phyloP scores from a whole-genome alignment of 2,888 invertebrate genomes.

The Orthosia gracilis region DNA sequence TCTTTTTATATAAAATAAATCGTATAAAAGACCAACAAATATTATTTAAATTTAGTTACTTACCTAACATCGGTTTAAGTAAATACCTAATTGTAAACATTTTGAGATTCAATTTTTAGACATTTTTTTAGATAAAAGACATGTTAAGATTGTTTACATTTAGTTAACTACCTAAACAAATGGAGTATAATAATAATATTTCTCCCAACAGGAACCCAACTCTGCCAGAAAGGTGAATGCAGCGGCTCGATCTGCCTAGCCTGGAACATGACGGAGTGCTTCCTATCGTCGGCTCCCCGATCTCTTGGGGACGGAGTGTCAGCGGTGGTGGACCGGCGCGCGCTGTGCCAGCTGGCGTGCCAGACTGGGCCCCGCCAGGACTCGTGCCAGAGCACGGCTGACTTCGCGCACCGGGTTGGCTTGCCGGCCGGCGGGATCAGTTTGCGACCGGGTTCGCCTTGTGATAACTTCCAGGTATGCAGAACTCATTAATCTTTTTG shows the following conservation, averaged over 20 bases:
- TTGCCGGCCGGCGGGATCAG: constrained; percentile 96
- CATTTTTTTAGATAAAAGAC: too few species aligned
- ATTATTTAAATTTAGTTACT: too few species aligned
- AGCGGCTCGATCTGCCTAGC: constrained; percentile 98
- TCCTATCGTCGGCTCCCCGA: constrained; percentile 95
- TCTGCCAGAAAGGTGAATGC: constrained; percentile 97
- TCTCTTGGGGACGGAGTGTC: constrained; percentile 86
- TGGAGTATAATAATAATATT: background rate
- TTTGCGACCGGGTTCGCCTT: constrained; percentile 98
- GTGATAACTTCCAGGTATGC: constrained; percentile 98
- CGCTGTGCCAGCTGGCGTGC: constrained; percentile 99
- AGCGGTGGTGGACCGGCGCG: constrained; percentile 94
- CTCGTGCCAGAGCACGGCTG: constrained; percentile 96
- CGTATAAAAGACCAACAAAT: too few species aligned
- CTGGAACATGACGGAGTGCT: constrained; percentile 98
- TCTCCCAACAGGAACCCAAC: constrained; percentile 91
- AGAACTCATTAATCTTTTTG: too few species aligned
- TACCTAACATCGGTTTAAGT: too few species aligned
- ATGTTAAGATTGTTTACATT: too few species aligned
- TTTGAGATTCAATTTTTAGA: too few species aligned
- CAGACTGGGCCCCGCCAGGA: constrained; percentile 94
- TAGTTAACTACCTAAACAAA: too few species aligned
- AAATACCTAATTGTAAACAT: too few species aligned
- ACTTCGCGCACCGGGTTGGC: constrained; percentile 94
- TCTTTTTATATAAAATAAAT: too few species aligned